Conservation (phyloP, 2,113 vertebrate species). For the Haemorhous mexicanus region DNA sequence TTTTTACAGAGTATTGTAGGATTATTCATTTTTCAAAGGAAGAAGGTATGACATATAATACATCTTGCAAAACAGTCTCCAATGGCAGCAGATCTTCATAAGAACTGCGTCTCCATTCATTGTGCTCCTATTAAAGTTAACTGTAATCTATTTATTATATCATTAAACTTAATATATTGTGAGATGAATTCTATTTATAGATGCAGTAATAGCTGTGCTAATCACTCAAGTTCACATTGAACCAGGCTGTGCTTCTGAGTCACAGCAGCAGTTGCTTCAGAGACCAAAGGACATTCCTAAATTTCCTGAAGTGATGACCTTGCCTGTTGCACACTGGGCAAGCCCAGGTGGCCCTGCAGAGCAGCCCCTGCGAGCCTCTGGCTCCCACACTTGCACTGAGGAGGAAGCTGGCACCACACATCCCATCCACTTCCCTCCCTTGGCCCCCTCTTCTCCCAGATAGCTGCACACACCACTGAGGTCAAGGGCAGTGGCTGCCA, state of each 20-base stretch:
- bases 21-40: slow-evolving; percentile 21
- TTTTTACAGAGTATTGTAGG: background rate
- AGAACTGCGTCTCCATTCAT: slow-evolving; percentile 20
- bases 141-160: slow-evolving; percentile 63
- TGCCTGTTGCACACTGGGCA: background rate
- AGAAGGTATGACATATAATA: background rate
- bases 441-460: background rate
- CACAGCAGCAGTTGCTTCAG: background rate
- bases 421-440: background rate
- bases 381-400: background rate
- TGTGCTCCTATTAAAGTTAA: slow-evolving; percentile 57
- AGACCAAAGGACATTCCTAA: background rate
- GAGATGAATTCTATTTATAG: slow-evolving; percentile 59
- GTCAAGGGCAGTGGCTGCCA: background rate
- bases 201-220: slow-evolving; percentile 10
- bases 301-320: background rate
- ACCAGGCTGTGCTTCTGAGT: background rate
- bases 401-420: background rate
- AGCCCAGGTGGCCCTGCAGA: fast-evolving
- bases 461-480: background rate
- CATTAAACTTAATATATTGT: slow-evolving; percentile 61
- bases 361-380: background rate
- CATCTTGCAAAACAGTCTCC: slow-evolving; percentile 9
- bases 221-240: slow-evolving; percentile 52
- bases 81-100: slow-evolving; percentile 4